Conservation (phyloP, 2,888 invertebrate species). For the Neria commutata region DNA sequence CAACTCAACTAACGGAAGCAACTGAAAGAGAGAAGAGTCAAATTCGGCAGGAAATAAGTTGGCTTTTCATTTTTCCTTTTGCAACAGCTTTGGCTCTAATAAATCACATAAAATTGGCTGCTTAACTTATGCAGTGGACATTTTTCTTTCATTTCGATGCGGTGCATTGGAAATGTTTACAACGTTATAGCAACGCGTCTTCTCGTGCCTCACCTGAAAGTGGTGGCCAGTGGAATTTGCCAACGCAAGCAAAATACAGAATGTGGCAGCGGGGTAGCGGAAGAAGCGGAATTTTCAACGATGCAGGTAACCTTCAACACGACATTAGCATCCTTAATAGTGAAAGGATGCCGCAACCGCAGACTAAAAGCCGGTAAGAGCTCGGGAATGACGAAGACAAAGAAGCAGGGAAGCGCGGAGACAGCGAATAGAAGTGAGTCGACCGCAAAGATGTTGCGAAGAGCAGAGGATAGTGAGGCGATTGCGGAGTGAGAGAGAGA, state of each 20-base stretch:
- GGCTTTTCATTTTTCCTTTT: background rate
- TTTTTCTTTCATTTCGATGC: slow-evolving; percentile 37
- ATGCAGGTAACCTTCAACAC: background rate
- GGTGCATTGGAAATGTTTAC: slow-evolving; percentile 20
- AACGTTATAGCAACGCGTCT: slow-evolving; percentile 16
- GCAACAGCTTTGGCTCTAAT: background rate
- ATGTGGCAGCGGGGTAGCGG: too few species aligned
- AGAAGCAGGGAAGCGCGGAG: background rate
- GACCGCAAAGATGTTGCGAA: background rate
- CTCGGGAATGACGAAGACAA: background rate
- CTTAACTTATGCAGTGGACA: background rate
- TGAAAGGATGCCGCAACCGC: too few species aligned
- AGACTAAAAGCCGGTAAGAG: background rate
- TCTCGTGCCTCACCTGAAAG: slow-evolving; percentile 5
- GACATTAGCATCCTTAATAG: background rate
- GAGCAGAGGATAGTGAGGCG: background rate
- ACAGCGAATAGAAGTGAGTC: background rate
- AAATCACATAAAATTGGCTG: slow-evolving; percentile 4
- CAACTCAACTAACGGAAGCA: too few species aligned
- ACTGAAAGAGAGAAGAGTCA: too few species aligned
- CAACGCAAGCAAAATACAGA: too few species aligned
- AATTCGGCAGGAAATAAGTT: too few species aligned
- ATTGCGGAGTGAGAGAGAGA: background rate
- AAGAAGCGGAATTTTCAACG: background rate
- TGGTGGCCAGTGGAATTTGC: background rate